These are phyloP conservation scores for Eustalomyia histrio DNA, from an alignment of 2,888 invertebrate species.

Conservation along the genomic window DNA sequence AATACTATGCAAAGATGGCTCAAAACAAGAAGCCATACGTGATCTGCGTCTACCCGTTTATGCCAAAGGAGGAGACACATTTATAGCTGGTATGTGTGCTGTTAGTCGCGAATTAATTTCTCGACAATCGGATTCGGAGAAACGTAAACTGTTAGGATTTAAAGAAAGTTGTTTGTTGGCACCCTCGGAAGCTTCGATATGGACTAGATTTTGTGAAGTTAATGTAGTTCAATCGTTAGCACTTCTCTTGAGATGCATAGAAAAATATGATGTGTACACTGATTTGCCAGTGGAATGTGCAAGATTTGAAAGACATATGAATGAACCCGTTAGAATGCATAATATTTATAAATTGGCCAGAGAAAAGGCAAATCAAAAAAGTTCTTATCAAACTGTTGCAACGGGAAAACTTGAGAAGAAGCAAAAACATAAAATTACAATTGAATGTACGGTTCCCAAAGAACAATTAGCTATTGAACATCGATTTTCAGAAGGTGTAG, in stretches of 20 bases:
- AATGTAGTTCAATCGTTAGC: conserved; percentile 83
- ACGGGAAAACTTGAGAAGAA: conserved; percentile 33
- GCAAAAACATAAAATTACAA: conserved; percentile 78
- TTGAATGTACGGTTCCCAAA: conserved; percentile 78
- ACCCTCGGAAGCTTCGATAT: conserved; percentile 90
- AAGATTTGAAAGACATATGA: conserved; percentile 91
- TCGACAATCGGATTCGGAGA: conserved; percentile 71
- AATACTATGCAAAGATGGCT: conserved; percentile 74
- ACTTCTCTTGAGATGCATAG: conserved; percentile 76
- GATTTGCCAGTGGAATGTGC: conserved; percentile 85
- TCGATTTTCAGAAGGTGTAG: conserved; percentile 90
- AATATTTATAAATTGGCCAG: conserved; percentile 89
- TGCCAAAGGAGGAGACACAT: conserved; percentile 81
- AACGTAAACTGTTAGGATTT: conserved; percentile 85
- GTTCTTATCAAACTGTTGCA: not conserved
- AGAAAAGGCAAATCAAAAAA: conserved; percentile 80
- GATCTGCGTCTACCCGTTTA: conserved; percentile 83
- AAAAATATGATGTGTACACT: conserved; percentile 73
- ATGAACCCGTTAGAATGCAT: conserved; percentile 90
- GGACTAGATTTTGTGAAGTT: conserved; percentile 96
- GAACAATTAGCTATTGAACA: conserved; percentile 81
- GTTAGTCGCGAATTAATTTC: conserved; percentile 84
- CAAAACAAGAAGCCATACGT: conserved; percentile 71
- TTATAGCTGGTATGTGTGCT: conserved; percentile 89
- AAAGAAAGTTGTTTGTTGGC: conserved; percentile 89